These are phyloP conservation scores for Falco rusticolus DNA, from an alignment of 2,797 vertebrate genomes.

Conservation along the genomic window DNA sequence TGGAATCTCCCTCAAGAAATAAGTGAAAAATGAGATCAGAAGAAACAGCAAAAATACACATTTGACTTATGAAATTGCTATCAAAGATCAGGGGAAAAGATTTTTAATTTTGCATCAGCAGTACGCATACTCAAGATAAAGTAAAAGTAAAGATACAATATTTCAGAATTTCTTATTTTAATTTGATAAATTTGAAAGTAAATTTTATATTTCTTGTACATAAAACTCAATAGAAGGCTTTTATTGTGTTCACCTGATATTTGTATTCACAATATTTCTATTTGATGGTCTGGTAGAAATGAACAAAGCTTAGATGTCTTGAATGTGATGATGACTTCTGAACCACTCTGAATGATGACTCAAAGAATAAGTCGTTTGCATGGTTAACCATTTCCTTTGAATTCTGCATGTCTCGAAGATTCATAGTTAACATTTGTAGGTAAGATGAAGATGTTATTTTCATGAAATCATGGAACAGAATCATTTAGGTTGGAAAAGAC, in stretches of 20 bases:
- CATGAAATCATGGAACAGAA: neutral
- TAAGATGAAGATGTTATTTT: neutral
- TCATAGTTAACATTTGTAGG: neutral
- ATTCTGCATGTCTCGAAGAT: neutral
- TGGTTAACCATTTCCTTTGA: neutral
- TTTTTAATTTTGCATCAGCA: neutral
- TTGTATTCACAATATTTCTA: neutral
- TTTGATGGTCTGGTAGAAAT: neutral
- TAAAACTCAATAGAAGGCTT: neutral
- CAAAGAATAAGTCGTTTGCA: neutral
- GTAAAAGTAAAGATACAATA: neutral
- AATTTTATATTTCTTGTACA: neutral
- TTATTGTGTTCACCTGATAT: neutral
- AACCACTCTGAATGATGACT: neutral
- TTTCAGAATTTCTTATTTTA: neutral
- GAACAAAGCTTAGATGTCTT: neutral
- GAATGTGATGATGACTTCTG: neutral
- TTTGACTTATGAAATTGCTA: neutral
- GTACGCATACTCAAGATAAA: neutral
- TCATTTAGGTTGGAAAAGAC: neutral
- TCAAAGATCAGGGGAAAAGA: neutral
- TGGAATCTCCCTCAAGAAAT: neutral
- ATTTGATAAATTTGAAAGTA: neutral
- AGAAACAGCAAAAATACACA: neutral
- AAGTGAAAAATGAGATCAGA: neutral